phyloP scores from a whole-genome alignment of 2,888 invertebrate species.

The Acanthoscelides obtectus region DNA sequence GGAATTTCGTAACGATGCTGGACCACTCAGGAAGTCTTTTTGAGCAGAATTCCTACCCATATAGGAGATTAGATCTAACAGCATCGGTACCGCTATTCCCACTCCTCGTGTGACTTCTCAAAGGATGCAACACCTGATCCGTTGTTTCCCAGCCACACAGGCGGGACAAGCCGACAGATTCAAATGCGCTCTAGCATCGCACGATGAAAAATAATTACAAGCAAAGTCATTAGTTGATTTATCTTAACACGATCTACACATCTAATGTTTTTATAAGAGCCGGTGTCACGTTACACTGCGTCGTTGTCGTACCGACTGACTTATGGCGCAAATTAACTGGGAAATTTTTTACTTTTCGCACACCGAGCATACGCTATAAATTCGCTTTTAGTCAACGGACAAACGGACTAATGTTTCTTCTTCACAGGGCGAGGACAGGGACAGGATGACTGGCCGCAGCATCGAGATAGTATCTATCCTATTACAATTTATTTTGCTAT shows the following conservation, averaged over 20 bases:
- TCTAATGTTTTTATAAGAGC: conserved; percentile 26
- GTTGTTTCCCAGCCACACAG: not conserved
- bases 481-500: too few species aligned
- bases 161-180: not conserved
- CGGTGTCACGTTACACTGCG: conserved; percentile 24
- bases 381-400: not conserved
- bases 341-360: conserved; percentile 13
- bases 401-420: not conserved
- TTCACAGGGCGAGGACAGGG: not conserved
- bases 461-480: too few species aligned
- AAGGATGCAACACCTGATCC: not conserved
- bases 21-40: not conserved
- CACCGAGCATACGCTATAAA: conserved; percentile 14
- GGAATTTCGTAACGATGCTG: too few species aligned
- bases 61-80: not conserved
- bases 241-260: conserved; percentile 23
- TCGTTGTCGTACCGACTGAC: conserved; percentile 17
- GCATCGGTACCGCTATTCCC: not conserved
- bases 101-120: not conserved
- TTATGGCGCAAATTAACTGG: conserved; percentile 21
- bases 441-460: not conserved
- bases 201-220: conserved; percentile 14
- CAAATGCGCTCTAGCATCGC: not conserved
- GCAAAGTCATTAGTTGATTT: conserved; percentile 27
- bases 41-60: not conserved